Evolutionary conservation across 2,113 vertebrate genomes (phyloP).

Genomic region (Amazona guildingii): DNA sequence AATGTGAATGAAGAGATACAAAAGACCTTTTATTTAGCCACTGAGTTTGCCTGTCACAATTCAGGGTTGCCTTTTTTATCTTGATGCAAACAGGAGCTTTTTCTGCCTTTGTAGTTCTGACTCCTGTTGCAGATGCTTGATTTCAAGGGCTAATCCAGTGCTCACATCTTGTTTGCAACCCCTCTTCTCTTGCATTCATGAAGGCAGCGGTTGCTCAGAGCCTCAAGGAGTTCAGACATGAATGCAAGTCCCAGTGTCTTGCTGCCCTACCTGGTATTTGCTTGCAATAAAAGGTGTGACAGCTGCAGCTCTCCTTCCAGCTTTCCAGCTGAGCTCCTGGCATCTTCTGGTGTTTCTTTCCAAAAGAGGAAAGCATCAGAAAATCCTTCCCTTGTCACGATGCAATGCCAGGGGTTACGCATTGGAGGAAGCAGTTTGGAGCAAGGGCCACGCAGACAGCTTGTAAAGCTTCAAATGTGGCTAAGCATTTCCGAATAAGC

Average conservation of each 20-base stretch:
- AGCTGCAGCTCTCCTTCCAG: not conserved
- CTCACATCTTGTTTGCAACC: not conserved
- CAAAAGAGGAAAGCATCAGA: not conserved
- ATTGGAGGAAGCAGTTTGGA: constrained; percentile 6
- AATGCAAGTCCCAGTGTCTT: not conserved
- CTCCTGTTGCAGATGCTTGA: not conserved
- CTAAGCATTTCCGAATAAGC: not conserved
- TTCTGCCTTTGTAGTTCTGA: not conserved
- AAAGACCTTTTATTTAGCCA: not conserved
- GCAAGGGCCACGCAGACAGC: not conserved
- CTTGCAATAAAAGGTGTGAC: not conserved
- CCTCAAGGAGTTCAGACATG: not conserved
- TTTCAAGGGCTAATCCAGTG: not conserved
- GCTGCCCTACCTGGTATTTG: not conserved
- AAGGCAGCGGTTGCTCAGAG: not conserved
- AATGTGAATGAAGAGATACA: not conserved
- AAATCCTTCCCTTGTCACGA: not conserved
- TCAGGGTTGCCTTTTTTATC: not conserved
- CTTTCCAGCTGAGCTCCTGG: not conserved
- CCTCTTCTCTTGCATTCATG: not conserved
- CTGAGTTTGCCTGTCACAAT: not conserved
- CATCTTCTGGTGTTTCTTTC: not conserved
- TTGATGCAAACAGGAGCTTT: not conserved
- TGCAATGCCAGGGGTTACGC: not conserved
- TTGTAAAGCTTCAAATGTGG: not conserved